Percentiles rank a stretch among this genome's conserved stretches.
Conservation (phyloP, 2,797 vertebrate species). For the Synanceia verrucosa region DNA sequence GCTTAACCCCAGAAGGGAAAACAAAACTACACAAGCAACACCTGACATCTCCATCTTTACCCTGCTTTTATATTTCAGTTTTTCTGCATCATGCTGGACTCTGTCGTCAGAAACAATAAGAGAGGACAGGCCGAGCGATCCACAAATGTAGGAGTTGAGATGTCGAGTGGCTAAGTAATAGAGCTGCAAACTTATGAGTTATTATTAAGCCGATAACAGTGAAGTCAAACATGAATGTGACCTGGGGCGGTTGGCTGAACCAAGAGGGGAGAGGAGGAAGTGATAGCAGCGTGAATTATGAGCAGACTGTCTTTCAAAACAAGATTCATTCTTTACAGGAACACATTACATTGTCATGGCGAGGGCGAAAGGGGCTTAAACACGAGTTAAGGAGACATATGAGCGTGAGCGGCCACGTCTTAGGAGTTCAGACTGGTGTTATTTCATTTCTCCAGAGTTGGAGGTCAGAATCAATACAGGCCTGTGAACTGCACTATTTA, state of each 20-base stretch:
- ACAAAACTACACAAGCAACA: background rate
- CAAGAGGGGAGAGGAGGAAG: background rate
- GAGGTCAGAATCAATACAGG: conserved; percentile 8
- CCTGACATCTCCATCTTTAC: background rate
- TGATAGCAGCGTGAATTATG: background rate
- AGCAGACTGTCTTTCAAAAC: conserved; percentile 16
- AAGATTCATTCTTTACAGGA: conserved; percentile 9
- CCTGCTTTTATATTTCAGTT: background rate
- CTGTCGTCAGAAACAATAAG: conserved; percentile 5
- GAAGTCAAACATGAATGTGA: conserved; percentile 45
- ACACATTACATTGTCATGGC: background rate
- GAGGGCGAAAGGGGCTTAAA: background rate
- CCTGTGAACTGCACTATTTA: background rate
- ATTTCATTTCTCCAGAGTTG: conserved; percentile 17
- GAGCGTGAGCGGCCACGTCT: conserved; percentile 1
- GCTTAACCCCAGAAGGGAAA: background rate
- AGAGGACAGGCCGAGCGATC: conserved; percentile 2
- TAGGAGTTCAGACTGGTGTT: background rate
- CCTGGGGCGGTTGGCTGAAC: background rate
- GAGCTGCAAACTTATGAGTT: conserved; percentile 38
- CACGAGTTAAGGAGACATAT: conserved; percentile 4
- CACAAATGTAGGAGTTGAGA: conserved; percentile 31
- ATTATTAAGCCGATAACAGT: conserved; percentile 40
- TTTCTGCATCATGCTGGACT: background rate
- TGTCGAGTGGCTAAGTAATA: conserved; percentile 32